Base-by-base conservation (phyloP, 2,797 vertebrate species). In the Prunella strophiata region DNA sequence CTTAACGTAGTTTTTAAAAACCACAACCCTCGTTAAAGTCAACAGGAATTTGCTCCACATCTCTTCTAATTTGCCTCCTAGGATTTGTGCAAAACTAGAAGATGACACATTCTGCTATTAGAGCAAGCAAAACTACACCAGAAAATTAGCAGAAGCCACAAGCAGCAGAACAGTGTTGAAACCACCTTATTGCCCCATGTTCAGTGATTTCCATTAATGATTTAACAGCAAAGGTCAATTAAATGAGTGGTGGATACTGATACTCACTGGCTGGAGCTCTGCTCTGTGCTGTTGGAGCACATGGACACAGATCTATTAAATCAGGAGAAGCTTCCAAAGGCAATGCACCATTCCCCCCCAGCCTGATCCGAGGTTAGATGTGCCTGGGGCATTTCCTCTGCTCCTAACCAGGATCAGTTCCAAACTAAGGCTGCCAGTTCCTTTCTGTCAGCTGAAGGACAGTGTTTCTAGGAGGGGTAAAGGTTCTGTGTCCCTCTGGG, bases 141-240 rank as follows among this genome's bases (percentile, higher is more conserved):
- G 82, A 62, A 95, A 89, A 94, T 90, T 34, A 94, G 76, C 52
- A 91, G 66, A 62, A 94, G 42, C 55, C 58, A 62, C n/a, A 43
- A 92, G 59, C 81, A 89, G 40, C 54, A 47, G 55, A 68, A 19
- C 3, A 3, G 50, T 57, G 85, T 47, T 23, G 59, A 92, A 73
- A 50, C 27, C 71, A 48, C 81, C 82, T 70, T 62, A 63, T 7
- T 91, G n/a, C 47, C 47, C 45, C 12, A 2, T 22, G 48, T 65
- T 88, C 67, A 62, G 82, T 59, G 88, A 81, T 90, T 90, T 42
- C 79, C 79, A 45, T 76, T 75, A 91, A 78, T 50, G 55, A 88
- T 70, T 93, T 59, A 84, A 66, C 66, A 94, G 76, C n/a, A 59
- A 91, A 88, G 85, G 78, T 85, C 81, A 86, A 57, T 84, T 50